Base-by-base conservation (phyloP, 1,140 invertebrate genomes). In the Drosophila sucinea region DNA sequence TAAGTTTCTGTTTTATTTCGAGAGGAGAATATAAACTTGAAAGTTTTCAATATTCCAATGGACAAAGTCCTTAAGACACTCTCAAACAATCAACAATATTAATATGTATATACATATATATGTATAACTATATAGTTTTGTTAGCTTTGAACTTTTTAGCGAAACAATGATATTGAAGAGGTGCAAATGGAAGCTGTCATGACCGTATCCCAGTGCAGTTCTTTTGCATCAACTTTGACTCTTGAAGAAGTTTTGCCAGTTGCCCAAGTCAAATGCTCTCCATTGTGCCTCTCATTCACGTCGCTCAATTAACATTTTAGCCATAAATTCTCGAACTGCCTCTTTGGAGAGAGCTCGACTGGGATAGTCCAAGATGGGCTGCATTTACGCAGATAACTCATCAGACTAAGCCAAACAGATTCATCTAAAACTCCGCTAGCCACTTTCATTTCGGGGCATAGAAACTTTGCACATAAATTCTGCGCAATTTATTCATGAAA, bases 351-450 rank as follows among this genome's bases (percentile, higher is more conserved):
- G 32, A 41, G 32, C 35, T 25, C 54, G 35, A 7, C 44, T 51
- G 25, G 44, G 7, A 51, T 27, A 8, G 44, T 10, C 23, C 44
- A 27, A 51, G 44, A 11, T 51, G 11, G 29, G 79, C 77, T 80
- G 84, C 84, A 87, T 74, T 87, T 83, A 79, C 66, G 73, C 73
- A 87, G 83, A 87, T 87, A 87, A 89, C 84, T 87, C 83, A 87
- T 87, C 83, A 89, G 83, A 87, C 83, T 87, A 87, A 87, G 83
- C 84, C 83, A 87, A 86, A 80, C 83, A 87, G 83, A 87, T 87
- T 87, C 84, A 87, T 87, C 83, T 87, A 87, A 87, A 78, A 86
- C 83, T 87, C 84, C 68, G 84, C 84, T 83, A 83, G 83, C 83
- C 83, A 87, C 83, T 87, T 87, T 87, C 83, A 70, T 86, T 89